Evolutionary conservation across 2,113 vertebrate species (phyloP).

Genomic region (Hippocampus abdominalis): DNA sequence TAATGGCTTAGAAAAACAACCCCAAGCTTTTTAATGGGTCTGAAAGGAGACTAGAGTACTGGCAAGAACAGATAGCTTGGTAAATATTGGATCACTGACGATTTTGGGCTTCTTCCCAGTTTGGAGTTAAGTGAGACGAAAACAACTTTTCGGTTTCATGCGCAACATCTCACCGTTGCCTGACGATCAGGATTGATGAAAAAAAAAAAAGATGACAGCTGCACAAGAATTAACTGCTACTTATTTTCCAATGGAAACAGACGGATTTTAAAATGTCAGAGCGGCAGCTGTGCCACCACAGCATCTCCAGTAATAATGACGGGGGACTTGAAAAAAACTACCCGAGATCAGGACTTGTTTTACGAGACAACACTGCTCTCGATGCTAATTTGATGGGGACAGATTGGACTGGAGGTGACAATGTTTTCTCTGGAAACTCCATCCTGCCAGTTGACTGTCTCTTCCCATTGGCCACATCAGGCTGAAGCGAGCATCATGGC

Average conservation of each 20-base stretch:
- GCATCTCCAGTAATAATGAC: conserved; percentile 23
- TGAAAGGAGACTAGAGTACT: conserved; percentile 64
- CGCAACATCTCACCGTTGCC: conserved; percentile 18
- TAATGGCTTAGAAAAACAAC: no score
- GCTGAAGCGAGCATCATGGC: conserved; percentile 49
- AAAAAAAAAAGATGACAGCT: conserved; percentile 1
- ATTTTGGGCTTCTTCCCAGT: conserved; percentile 30
- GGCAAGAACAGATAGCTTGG: conserved; percentile 49
- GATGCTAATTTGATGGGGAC: conserved; percentile 54
- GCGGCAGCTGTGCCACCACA: conserved; percentile 18
- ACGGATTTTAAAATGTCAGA: conserved; percentile 13
- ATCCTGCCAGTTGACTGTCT: conserved; percentile 60
- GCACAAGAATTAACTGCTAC: conserved; percentile 27
- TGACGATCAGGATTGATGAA: conserved; percentile 3
- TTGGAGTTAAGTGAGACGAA: conserved; percentile 27
- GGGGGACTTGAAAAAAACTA: conserved; percentile 15
- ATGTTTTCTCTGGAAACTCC: conserved; percentile 59
- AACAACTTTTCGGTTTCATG: conserved; percentile 30
- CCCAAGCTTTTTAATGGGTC: conserved; percentile 9
- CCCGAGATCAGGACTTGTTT: conserved; percentile 21
- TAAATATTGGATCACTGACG: conserved; percentile 51
- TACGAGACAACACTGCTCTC: conserved; percentile 42
- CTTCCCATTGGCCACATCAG: conserved; percentile 63
- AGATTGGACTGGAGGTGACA: conserved; percentile 64
- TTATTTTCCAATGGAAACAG: conserved; percentile 20